Evolutionary conservation across 2,113 vertebrate genomes (phyloP), one percentile per base, ranked within the genome.

Genomic region (Coturnix japonica): DNA sequence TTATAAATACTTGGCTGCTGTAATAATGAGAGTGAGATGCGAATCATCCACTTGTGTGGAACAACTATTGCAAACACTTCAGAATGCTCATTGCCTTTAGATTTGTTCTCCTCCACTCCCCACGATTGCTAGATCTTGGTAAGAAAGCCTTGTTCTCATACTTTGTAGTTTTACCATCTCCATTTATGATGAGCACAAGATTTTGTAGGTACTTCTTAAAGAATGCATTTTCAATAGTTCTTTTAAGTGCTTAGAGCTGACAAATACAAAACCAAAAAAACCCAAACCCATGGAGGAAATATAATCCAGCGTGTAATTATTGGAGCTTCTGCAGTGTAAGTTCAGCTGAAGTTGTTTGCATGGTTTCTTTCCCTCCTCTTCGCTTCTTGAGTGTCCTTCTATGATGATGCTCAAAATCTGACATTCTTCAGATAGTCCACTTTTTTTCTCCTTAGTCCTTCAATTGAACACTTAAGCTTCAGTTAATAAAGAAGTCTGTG

Each of bases 251-350:
- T 91, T 69, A 22, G 75, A 81, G 66, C 31, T 60, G 71, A 85
- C 47, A 82, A 93, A 95, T 93, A 47, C 51, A 89, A 85, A 86
- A 41, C 61, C 41, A 56, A 79, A 84, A 75, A 23, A 81, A 56
- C 73, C 81, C 69, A 23, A 79, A 47, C 57, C 19, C 25, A 60
- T 81, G 74, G 88, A 95, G 91, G 78, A 91, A 88, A 39, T 87
- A 59, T 28, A 94, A 94, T 83, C 95, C 64, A 37, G 30, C 89
- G 30, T 78, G 53, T 93, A 90, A 96, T 95, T 95, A 72, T 79
- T 69, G 37, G 19, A 77, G 37, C 72, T 95, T 88, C 87, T 87
- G 54, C 64, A 89, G 35, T 83, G 79, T 26, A 87, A 57, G 71
- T 7, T 1, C 60, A 59, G 2, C 71, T 72, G 54, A 86, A 92